Evolutionary conservation across 2,888 invertebrate genomes (phyloP), one percentile per base, ranked within the genome.

Genomic region (Cerceris rybyensis): DNA sequence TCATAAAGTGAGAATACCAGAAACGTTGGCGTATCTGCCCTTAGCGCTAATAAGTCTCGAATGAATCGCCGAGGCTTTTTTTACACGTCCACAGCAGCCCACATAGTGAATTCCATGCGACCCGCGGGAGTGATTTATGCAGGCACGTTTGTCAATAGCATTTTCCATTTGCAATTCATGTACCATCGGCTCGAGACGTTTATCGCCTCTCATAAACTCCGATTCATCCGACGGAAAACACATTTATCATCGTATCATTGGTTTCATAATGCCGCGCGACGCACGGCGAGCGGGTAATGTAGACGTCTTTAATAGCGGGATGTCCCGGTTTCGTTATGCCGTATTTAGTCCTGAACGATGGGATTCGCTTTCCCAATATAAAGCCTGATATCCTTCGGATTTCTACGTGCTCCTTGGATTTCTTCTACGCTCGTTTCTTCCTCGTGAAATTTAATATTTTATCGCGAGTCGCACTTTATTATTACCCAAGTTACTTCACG

Each of bases 151-250:
- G 82, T 84, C 80, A 82, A 79, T 78, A 82, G 79, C 79, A 75
- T 82, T 86, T 83, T 86, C 84, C 82, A 88, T 88, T 86, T 81
- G 85, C 88, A 84, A 89, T 89, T 88, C 89, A 88, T 86, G 85
- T 78, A 79, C 81, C 88, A 81, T 81, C 80, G 80, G 81, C 42
- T 68, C 50, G 70, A 70, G 81, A 86, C 84, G 86, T 88, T 88
- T 88, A 88, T 88, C 85, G 81, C 85, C 77, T 85, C 28, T 88
- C 87, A 88, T 89, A 89, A 89, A 88, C 81, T 81, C 78, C 75
- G 68, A 72, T 78, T 42, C 75, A 9, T 42, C 60, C 57, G 65
- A 76, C 75, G 78, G 80, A 80, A 85, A 84, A 84, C 83, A 82
- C 80, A 82, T 88, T 83, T 81, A 87, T 86, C 87, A 87, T 87